A percentile compares a stretch with the other conserved stretches of the same genome.
These are phyloP conservation scores for Nannospalax galili DNA, from an alignment of 2,113 vertebrate genomes.

Conservation along the genomic window DNA sequence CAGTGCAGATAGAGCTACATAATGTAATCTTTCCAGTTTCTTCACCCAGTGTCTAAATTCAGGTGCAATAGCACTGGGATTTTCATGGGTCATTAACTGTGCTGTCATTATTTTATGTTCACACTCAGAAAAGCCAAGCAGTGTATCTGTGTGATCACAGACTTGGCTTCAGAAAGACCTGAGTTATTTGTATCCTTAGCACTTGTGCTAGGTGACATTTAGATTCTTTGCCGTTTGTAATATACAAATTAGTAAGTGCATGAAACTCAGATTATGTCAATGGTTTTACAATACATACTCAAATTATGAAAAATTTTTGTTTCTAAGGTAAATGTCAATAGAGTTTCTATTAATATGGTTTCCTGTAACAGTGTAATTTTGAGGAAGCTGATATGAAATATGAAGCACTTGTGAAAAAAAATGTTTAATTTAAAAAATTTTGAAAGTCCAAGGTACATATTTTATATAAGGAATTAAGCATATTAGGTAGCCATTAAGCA, in stretches of 20 bases:
- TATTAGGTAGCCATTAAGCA: slow-evolving; percentile 28
- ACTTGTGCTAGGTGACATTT: background rate
- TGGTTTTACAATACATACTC: background rate
- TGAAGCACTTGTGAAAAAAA: background rate
- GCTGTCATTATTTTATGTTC: background rate
- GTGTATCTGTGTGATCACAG: background rate
- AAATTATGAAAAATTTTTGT: background rate
- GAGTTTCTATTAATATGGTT: background rate
- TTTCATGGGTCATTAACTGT: background rate
- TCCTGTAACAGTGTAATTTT: background rate
- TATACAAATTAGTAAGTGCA: background rate
- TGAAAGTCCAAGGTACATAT: background rate
- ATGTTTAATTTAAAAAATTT: background rate
- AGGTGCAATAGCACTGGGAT: fast-evolving
- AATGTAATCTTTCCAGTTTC: background rate
- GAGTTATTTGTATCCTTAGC: background rate
- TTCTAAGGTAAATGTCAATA: background rate
- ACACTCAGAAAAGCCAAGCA: background rate
- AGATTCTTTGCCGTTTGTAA: background rate
- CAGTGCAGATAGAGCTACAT: background rate
- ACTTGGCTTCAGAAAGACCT: background rate
- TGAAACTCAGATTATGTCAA: slow-evolving; percentile 2
- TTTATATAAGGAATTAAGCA: slow-evolving; percentile 23
- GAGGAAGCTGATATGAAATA: slow-evolving; percentile 13
- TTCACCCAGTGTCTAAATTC: background rate